Base-by-base conservation (phyloP, 2,113 vertebrate genomes). In the Camelus dromedarius region DNA sequence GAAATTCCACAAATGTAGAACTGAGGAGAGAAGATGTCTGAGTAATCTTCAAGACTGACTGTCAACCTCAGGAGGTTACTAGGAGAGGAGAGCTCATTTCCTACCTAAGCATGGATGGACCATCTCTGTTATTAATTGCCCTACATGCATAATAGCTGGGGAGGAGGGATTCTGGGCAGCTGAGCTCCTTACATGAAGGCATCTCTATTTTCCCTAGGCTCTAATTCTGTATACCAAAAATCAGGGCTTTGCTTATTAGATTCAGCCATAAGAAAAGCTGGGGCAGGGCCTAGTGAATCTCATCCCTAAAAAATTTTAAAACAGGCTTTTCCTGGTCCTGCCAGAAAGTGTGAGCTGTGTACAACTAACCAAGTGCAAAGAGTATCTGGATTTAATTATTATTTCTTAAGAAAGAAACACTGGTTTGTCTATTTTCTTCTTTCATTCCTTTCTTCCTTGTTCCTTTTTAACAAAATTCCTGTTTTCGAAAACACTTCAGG, bases 341-440 rank as follows among this genome's bases (percentile, higher is more conserved):
- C 19, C 50, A 58, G 19, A 58, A 79, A 83, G 30, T 81, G 15
- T 89, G 38, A 89, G n/a, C 56, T 87, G 72, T 22, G 24, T 48
- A 81, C 0, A 76, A 5, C 26, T 26, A 83, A 83, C 28, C 24
- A 72, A 95, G 64, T 58, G 24, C 64, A 96, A 89, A 85, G 0
- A 81, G 72, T 75, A 75, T 52, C 16, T 73, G 89, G 19, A 83
- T 62, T 96, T 50, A 54, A 67, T 89, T 94, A 48, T 66, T 73
- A 62, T 94, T 73, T 91, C 42, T 90, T 94, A 88, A 3, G 66
- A 70, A 64, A 96, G n/a, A 93, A 90, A 83, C 11, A 72, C 15
- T 76, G 42, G 35, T 54, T 90, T 80, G 24, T 70, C 56, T 91
- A n/a, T 80, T 81, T 90, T 32, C 32, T 89, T 91, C 66, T 62